These are phyloP conservation scores for Melanotaenia boesemani DNA, from an alignment of 2,797 vertebrate genomes.

Conservation along the genomic window DNA sequence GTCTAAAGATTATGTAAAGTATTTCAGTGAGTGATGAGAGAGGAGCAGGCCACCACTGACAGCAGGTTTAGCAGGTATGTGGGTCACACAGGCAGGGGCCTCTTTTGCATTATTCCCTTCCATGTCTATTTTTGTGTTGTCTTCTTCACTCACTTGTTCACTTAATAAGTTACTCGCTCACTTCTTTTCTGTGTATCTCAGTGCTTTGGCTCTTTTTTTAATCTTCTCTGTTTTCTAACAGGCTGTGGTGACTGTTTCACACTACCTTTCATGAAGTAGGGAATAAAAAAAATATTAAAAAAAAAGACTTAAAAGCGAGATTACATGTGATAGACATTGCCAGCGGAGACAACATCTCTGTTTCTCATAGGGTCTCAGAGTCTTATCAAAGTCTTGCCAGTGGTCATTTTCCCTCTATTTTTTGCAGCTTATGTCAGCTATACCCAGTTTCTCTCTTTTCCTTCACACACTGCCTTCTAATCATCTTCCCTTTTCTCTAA, in stretches of 20 bases:
- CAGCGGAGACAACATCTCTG: constrained; percentile 25
- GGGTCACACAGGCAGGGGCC: constrained; percentile 81
- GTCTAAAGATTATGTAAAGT: constrained; percentile 84
- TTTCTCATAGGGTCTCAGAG: constrained; percentile 12
- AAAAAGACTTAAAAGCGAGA: constrained; percentile 38
- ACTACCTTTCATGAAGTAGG: constrained; percentile 38
- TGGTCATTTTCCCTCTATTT: constrained; percentile 55
- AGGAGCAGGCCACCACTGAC: constrained; percentile 78
- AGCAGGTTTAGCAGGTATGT: constrained; percentile 82
- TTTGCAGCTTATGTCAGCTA: constrained; percentile 38
- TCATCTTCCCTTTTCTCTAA: constrained; percentile 57
- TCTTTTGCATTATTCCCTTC: constrained; percentile 72
- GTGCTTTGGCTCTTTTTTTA: constrained; percentile 31
- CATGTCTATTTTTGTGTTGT: constrained; percentile 80
- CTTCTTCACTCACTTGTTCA: constrained; percentile 63
- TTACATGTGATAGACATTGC: constrained; percentile 39
- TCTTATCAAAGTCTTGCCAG: constrained; percentile 48
- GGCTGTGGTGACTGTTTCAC: constrained; percentile 42
- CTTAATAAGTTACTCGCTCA: constrained; percentile 76
- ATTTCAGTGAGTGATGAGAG: constrained; percentile 79
- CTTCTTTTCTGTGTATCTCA: constrained; percentile 57
- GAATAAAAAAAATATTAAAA: background rate
- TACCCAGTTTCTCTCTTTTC: constrained; percentile 41
- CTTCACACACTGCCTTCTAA: constrained; percentile 54
- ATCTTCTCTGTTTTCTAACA: constrained; percentile 52